Evolutionary conservation across 2,888 invertebrate genomes (phyloP), one percentile per base, ranked within the genome.

Genomic region (Aricia artaxerxes): DNA sequence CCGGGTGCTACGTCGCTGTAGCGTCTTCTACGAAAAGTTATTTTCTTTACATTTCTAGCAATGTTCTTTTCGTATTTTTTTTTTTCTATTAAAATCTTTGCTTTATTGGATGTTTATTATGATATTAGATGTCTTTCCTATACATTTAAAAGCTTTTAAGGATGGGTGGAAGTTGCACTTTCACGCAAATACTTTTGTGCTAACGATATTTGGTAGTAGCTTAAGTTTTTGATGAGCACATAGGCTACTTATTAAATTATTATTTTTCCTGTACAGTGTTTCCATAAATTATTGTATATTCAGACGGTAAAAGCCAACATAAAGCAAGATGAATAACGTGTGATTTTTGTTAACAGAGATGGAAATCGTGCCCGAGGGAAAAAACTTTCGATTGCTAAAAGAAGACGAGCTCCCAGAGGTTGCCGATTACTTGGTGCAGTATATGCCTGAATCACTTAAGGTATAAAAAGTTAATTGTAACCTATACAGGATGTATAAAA

Each of bases 361-460:
- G 97, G 97, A 97, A 97, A 96, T 97, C 95, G 96, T 96, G 95
- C 95, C 96, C 92, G 97, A 97, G 95, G 97, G 97, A 90, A 97
- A 96, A 95, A 97, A 97, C 96, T 98, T 98, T 95, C 97, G 97
- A 96, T 96, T 97, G 96, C 96, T 97, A 91, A 95, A 96, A 95
- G 97, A 97, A 95, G 96, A 97, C 91, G 97, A 98, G 95, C 96
- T 97, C 94, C 97, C 97, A 89, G 96, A 96, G 91, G 96, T 98
- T 90, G 95, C 97, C 92, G 96, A 97, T 91, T 95, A 97, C 90
- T 96, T 98, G 90, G 96, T 96, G 89, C 96, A 96, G 94, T 97
- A 97, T 95, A 95, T 97, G 94, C 97, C 98, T 89, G 97, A 97
- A 94, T 97, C 97, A 88, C 95, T 98, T 87, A 98, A 98, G 97